Percentiles rank a stretch among this genome's conserved stretches.
phyloP scores from a whole-genome alignment of 2,797 vertebrate species.

The Anisognathus igniventris region DNA sequence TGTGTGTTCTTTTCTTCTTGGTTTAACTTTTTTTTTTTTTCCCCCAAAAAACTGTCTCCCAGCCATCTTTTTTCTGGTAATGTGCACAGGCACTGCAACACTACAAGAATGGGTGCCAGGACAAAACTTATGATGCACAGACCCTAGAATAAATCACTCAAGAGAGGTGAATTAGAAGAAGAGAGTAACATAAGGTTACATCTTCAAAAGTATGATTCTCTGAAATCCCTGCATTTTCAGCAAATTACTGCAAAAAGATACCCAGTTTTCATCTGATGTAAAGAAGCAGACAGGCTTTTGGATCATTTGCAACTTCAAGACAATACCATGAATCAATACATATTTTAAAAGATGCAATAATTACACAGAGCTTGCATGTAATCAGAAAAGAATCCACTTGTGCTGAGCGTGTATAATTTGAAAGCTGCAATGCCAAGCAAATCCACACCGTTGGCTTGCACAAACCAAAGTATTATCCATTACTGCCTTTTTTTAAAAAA shows the following conservation, averaged over 20 bases:
- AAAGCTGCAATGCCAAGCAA: conserved; percentile 46
- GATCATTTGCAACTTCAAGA: conserved; percentile 4
- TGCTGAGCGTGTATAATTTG: conserved; percentile 14
- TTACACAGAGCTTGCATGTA: conserved; percentile 17
- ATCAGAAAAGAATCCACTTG: conserved; percentile 56
- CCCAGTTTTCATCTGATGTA: background rate
- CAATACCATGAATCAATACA: conserved; percentile 29
- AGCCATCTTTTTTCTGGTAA: conserved; percentile 57
- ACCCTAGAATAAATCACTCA: conserved; percentile 58
- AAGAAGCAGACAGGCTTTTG: background rate
- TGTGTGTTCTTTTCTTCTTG: conserved; percentile 42
- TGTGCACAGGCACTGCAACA: conserved; percentile 18
- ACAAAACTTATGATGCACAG: conserved; percentile 41
- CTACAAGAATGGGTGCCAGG: conserved; percentile 3
- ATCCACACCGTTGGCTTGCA: conserved; percentile 21
- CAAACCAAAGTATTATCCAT: conserved; percentile 32
- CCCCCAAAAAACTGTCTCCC: background rate
- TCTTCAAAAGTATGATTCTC: background rate
- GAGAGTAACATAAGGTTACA: background rate
- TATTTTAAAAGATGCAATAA: conserved; percentile 31
- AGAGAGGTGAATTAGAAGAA: conserved; percentile 15
- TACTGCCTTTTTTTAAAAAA: background rate
- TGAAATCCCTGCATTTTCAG: conserved; percentile 22
- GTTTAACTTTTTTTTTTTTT: background rate
- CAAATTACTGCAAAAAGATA: background rate